Evolutionary conservation across 2,797 vertebrate species (phyloP).

Genomic region (Simalia tracyae): DNA sequence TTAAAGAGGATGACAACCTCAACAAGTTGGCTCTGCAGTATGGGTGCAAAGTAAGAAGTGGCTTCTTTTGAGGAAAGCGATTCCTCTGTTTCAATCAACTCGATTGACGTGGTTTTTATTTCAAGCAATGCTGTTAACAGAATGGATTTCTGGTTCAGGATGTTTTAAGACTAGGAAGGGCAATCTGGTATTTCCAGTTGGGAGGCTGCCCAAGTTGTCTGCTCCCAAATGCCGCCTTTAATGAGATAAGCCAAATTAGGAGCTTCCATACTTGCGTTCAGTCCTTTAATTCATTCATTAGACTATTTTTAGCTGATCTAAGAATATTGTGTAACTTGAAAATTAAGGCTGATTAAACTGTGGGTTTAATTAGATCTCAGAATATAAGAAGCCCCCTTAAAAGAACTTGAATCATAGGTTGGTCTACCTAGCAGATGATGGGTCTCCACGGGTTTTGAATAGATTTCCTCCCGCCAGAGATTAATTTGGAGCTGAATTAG

Average conservation of each 20-base stretch:
- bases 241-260: not conserved
- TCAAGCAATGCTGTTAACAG: not conserved
- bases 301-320: not conserved
- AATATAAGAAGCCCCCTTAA: too few relatives aligned
- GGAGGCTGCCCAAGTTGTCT: too few relatives aligned
- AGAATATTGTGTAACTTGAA: not conserved
- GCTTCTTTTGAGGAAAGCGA: not conserved
- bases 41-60: constrained; percentile 85
- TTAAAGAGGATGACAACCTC: constrained; percentile 83
- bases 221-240: not conserved
- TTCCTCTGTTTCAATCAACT: not conserved
- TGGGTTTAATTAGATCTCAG: not conserved
- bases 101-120: not conserved
- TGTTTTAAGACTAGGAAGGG: not conserved
- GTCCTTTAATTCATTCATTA: not conserved
- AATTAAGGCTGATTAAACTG: not conserved
- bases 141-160: not conserved
- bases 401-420: not conserved
- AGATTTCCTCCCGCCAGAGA: not conserved
- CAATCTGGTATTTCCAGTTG: not conserved
- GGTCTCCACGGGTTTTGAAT: not conserved
- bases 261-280: not conserved
- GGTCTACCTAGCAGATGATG: not conserved
- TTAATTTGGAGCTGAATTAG: not conserved
- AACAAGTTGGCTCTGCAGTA: constrained; percentile 94